Conservation (phyloP, 2,113 vertebrate genomes). For the Pongo pygmaeus region DNA sequence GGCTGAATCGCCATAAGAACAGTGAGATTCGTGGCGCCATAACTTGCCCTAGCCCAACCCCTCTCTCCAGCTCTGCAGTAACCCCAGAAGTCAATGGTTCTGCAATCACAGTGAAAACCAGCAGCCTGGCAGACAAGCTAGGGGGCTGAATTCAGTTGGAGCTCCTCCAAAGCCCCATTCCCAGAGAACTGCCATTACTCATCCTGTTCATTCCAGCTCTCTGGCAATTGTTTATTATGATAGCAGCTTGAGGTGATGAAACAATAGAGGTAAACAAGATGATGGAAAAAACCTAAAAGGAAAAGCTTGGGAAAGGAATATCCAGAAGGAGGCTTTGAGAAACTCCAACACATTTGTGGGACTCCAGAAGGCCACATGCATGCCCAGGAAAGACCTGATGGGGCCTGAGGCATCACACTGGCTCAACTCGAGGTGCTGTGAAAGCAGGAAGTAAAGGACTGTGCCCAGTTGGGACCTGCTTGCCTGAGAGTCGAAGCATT, state of each 20-base stretch:
- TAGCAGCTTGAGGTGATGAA: rapidly evolving
- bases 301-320: not conserved
- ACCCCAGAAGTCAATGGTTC: not conserved
- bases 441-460: not conserved
- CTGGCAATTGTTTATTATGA: not conserved
- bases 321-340: not conserved
- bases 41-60: rapidly evolving
- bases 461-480: rapidly evolving
- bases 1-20: rapidly evolving
- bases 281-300: not conserved
- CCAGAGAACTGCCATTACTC: rapidly evolving
- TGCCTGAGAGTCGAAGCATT: not conserved
- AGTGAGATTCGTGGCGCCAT: rapidly evolving
- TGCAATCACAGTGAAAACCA: rapidly evolving
- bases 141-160: rapidly evolving
- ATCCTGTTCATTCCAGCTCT: not conserved
- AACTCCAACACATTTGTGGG: not conserved
- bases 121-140: rapidly evolving
- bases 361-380: rapidly evolving
- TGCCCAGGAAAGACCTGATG: rapidly evolving
- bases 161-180: not conserved
- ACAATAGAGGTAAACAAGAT: too few relatives aligned
- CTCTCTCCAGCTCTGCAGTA: not conserved
- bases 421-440: not conserved
- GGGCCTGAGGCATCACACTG: rapidly evolving